Base-by-base conservation (phyloP, 1,140 invertebrate species). In the Parapsyche elsis region DNA sequence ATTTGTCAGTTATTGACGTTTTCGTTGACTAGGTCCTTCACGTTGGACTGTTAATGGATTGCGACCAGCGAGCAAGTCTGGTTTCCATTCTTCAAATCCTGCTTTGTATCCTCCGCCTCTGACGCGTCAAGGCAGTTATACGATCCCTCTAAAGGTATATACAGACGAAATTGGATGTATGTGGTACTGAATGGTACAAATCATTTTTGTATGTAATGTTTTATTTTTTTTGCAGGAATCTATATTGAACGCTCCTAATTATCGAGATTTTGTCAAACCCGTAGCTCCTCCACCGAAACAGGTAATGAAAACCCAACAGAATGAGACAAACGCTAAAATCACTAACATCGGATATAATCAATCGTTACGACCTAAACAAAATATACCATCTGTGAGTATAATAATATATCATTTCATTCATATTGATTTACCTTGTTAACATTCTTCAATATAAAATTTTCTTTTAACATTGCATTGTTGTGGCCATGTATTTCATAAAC, bases 11-110 rank as follows among this genome's bases (percentile, higher is more conserved):
- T n/a, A 46, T 45, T 71, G 16, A 16, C 5, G 53, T 38, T 76
- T 76, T 45, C 19, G 46, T 57, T 14, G 7, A 4, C n/a, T 71
- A 80, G 82, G 75, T 0, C 64, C 81, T 45, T 45, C 78, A 71
- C 14, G 76, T 78, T 24, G 82, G 80, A 49, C 76, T 7, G 71
- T 80, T 7, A 57, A 80, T 9, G 83, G 85, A 0, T 77, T 82
- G 0, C 83, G 85, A 7, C 81, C 81, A n/a, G 86, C 88, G 84
- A 80, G 85, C 14, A 85, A 86, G 14, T 85, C 85, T 44, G 84
- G 84, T 19, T 86, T 88, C 71, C 88, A 89, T 85, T 86, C 87
- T 7, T 89, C 88, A 64, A 88, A 89, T 83, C 88, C 88, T 2
- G 86, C 85, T 14, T 87, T 88, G 26, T 86, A 85, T 76, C 87